phyloP scores from a whole-genome alignment of 2,888 invertebrate species.

The Drosophila glabriapex region DNA sequence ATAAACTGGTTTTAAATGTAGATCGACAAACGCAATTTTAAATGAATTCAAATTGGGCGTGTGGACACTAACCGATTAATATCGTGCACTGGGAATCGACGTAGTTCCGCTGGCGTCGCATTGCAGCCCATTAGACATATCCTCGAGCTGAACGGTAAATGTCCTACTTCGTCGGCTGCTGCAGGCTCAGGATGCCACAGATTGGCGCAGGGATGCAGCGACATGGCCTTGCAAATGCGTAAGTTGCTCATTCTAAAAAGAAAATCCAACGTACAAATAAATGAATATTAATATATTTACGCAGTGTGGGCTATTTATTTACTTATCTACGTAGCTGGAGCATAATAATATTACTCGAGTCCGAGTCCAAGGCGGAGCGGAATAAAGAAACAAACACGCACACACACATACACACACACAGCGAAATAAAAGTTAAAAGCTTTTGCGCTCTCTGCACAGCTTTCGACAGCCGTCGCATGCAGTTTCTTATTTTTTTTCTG shows the following conservation, averaged over 20 bases:
- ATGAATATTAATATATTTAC: constrained; percentile 9
- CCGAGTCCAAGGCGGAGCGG: constrained; percentile 7
- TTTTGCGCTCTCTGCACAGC: constrained; percentile 45
- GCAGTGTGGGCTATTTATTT: constrained; percentile 19
- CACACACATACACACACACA: constrained; percentile 6
- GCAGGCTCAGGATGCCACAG: neutral
- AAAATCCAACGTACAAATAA: neutral
- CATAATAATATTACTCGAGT: constrained; percentile 26
- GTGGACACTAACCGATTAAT: constrained; percentile 65
- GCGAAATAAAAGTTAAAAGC: constrained; percentile 45
- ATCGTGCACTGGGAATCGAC: constrained; percentile 81
- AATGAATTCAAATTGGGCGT: constrained; percentile 22
- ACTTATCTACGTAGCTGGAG: constrained; percentile 25
- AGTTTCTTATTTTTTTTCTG: constrained; percentile 39
- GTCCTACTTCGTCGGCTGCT: neutral
- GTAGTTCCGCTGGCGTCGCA: constrained; percentile 67
- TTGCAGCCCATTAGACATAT: constrained; percentile 76
- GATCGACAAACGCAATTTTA: constrained; percentile 32
- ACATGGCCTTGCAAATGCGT: constrained; percentile 64
- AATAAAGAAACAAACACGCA: constrained; percentile 1
- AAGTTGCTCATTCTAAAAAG: constrained; percentile 52
- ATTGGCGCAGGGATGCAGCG: constrained; percentile 56
- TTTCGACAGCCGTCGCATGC: constrained; percentile 41
- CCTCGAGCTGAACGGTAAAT: constrained; percentile 30
- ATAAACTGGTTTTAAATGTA: constrained; percentile 52